These are phyloP conservation scores for Merops nubicus DNA, from an alignment of 2,113 vertebrate species.

Conservation along the genomic window DNA sequence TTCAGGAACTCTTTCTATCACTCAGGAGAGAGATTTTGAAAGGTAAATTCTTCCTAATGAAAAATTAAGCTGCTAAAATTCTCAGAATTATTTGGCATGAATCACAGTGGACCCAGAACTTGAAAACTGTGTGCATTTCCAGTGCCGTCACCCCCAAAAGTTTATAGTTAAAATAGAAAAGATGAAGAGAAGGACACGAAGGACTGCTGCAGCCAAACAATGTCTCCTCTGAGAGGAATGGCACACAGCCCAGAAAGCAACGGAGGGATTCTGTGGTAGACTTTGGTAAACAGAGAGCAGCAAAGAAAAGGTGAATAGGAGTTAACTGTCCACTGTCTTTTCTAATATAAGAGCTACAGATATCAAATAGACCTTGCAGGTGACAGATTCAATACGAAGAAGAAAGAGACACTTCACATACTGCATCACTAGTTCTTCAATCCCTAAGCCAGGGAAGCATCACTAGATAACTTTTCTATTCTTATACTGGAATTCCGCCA, in stretches of 20 bases:
- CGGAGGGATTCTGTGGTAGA: background rate
- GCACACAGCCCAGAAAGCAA: background rate
- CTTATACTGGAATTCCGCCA: background rate
- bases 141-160: background rate
- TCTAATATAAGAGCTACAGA: background rate
- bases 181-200: background rate
- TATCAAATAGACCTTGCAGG: background rate
- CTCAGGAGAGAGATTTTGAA: background rate
- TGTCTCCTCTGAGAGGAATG: background rate
- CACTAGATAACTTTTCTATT: background rate
- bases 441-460: background rate
- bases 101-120: background rate
- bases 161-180: background rate
- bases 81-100: background rate
- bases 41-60: background rate
- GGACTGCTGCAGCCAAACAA: background rate
- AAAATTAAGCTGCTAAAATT: background rate
- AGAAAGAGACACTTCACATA: background rate
- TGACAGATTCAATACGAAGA: background rate
- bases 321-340: background rate
- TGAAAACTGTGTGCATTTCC: background rate
- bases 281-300: background rate
- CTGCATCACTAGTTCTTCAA: background rate
- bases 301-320: background rate
- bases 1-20: background rate